A percentile compares a stretch with the other conserved stretches of the same genome.
phyloP scores from a whole-genome alignment of 2,888 invertebrate species.

The Campopleginae sp. region DNA sequence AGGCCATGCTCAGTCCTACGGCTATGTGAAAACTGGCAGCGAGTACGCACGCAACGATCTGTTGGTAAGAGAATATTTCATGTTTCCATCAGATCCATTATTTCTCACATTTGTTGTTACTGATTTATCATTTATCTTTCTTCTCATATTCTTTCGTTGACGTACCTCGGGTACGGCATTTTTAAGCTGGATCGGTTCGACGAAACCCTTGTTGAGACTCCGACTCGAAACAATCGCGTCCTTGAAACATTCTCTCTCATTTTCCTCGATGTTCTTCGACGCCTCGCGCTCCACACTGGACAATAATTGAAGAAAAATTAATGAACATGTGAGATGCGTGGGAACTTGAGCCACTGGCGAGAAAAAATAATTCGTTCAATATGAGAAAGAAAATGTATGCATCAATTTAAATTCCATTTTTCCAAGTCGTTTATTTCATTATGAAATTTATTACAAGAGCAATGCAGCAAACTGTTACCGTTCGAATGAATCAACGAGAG shows the following conservation, averaged over 20 bases:
- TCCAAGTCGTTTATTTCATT: neutral
- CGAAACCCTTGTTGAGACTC: slow-evolving; percentile 81
- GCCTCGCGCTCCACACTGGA: slow-evolving; percentile 81
- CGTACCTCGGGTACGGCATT: slow-evolving; percentile 79
- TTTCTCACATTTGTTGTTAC: neutral
- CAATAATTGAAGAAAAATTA: neutral
- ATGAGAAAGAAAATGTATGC: neutral
- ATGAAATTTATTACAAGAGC: neutral
- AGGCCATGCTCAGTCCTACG: slow-evolving; percentile 87
- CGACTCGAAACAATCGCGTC: slow-evolving; percentile 82
- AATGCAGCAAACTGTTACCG: neutral
- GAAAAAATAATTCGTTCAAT: neutral
- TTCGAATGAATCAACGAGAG: neutral
- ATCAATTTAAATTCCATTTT: neutral
- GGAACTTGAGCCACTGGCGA: neutral
- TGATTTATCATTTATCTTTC: neutral
- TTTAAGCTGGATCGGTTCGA: slow-evolving; percentile 75
- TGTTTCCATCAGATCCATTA: neutral
- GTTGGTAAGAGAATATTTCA: slow-evolving; percentile 52
- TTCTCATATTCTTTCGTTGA: slow-evolving; percentile 8
- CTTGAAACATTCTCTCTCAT: slow-evolving; percentile 81
- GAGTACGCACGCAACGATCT: slow-evolving; percentile 86
- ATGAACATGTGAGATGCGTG: neutral
- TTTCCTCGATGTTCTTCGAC: slow-evolving; percentile 82
- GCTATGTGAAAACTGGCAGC: slow-evolving; percentile 86